Conservation (phyloP, 1,140 invertebrate species). For the Ooceraea biroi region DNA sequence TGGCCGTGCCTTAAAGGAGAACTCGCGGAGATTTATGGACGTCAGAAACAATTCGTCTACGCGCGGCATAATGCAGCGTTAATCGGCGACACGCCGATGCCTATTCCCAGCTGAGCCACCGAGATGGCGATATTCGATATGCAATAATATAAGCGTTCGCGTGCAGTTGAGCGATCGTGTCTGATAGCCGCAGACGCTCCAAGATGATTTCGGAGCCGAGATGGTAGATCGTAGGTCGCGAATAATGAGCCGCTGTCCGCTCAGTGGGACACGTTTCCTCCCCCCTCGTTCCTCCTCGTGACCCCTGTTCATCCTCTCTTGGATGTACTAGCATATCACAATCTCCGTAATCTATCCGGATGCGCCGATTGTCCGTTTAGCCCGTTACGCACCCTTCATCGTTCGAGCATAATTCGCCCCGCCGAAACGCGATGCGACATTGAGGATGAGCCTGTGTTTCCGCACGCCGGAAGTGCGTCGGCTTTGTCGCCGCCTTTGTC, state of each 20-base stretch:
- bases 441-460: not conserved
- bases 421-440: constrained; percentile 41
- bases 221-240: constrained; percentile 49
- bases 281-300: constrained; percentile 26
- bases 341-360: constrained; percentile 40
- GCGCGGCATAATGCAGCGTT: not conserved
- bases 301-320: constrained; percentile 21
- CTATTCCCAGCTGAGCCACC: constrained; percentile 1
- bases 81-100: constrained; percentile 26
- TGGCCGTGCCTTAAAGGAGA: not conserved
- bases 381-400: constrained; percentile 54
- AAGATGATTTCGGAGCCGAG: constrained; percentile 47
- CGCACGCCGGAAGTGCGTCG: constrained; percentile 32
- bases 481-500: constrained; percentile 2
- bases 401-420: constrained; percentile 44
- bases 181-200: constrained; percentile 61
- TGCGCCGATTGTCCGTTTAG: constrained; percentile 59
- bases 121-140: constrained; percentile 25
- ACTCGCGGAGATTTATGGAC: not conserved
- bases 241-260: constrained; percentile 71
- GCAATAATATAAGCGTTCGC: constrained; percentile 42
- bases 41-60: constrained; percentile 33
- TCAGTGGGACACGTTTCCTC: constrained; percentile 50
- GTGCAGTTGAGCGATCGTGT: constrained; percentile 41
- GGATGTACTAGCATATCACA: constrained; percentile 25